A percentile compares a stretch with the other conserved stretches of the same genome.
These are phyloP conservation scores for Sclerurus mexicanus DNA, from an alignment of 2,113 vertebrate genomes.

Conservation along the genomic window DNA sequence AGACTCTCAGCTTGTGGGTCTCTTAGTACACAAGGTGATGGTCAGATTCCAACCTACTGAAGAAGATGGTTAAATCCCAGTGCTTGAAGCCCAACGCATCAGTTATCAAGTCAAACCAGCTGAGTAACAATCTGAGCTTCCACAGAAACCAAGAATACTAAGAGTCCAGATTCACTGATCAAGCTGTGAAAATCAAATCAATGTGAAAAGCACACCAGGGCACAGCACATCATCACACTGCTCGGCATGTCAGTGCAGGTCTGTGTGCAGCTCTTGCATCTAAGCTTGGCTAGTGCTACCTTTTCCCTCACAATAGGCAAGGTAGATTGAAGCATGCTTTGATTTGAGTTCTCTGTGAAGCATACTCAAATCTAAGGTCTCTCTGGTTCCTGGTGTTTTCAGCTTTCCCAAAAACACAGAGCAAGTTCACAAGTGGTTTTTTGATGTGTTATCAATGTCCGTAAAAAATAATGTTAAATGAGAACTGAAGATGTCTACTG, in stretches of 20 bases:
- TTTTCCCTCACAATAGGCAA: background rate
- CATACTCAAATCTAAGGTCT: background rate
- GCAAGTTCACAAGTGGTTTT: background rate
- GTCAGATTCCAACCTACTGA: background rate
- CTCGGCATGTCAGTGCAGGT: fast-evolving
- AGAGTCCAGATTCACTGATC: background rate
- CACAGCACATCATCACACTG: background rate
- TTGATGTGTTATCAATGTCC: background rate
- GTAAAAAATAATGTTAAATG: background rate
- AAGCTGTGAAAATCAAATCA: background rate
- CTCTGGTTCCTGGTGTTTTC: background rate
- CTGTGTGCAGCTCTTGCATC: background rate
- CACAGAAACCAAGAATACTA: background rate
- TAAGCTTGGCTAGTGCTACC: background rate
- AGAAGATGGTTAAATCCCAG: background rate
- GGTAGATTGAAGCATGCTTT: background rate
- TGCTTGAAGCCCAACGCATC: background rate
- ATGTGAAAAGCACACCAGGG: background rate
- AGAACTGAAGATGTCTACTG: background rate
- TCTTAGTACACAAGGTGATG: background rate
- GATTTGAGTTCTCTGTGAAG: background rate
- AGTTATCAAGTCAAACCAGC: background rate
- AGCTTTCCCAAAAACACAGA: background rate
- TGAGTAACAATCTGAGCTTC: background rate
- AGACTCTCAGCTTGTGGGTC: background rate